Percentiles rank a stretch among this genome's conserved stretches.
These are phyloP conservation scores for Aramus guarauna DNA, from an alignment of 2,113 vertebrate genomes.

Conservation along the genomic window DNA sequence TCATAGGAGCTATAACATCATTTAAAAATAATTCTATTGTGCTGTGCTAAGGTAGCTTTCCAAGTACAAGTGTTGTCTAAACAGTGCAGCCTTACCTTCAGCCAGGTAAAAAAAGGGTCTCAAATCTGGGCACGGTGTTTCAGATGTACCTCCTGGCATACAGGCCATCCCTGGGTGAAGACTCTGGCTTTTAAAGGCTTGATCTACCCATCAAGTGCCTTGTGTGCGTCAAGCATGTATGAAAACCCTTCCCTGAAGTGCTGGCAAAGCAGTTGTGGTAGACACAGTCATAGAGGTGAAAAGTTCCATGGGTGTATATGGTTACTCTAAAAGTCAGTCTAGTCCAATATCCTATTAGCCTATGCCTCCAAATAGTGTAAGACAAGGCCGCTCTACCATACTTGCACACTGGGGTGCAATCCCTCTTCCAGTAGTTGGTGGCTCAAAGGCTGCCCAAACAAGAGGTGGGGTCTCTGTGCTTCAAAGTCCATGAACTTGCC, in stretches of 20 bases:
- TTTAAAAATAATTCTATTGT: background rate
- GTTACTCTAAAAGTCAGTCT: background rate
- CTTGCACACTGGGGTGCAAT: background rate
- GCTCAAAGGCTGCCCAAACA: background rate
- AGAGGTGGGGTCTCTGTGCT: background rate
- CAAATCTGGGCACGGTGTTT: background rate
- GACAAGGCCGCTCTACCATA: background rate
- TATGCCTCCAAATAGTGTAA: background rate
- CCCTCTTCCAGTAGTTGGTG: background rate
- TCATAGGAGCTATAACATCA: background rate
- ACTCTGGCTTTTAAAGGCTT: background rate
- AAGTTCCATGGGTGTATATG: background rate
- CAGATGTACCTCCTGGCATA: background rate
- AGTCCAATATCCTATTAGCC: background rate
- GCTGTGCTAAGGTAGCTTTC: background rate
- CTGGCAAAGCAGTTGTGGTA: background rate
- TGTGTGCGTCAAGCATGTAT: background rate
- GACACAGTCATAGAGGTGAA: background rate
- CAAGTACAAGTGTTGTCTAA: background rate
- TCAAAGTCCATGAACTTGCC: background rate
- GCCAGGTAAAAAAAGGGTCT: background rate
- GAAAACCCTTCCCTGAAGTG: background rate
- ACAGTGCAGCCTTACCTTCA: background rate
- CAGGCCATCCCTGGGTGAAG: background rate
- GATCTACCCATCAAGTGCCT: fast-evolving